Conservation (phyloP, 92 coral and sea anemone genomes). For the Actinostola sp. region DNA sequence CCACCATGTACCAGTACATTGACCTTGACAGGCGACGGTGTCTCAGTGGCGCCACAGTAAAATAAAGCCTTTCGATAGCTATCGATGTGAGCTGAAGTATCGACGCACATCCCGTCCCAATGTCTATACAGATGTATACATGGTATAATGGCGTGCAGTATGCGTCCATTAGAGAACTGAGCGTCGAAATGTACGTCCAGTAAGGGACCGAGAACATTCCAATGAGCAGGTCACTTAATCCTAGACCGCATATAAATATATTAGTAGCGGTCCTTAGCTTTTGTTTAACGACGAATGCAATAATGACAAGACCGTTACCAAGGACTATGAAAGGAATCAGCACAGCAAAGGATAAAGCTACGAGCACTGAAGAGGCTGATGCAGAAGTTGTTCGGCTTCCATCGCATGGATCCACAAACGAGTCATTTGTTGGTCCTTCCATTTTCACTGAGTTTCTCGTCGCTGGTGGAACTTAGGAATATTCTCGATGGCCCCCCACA, state of each 20-base stretch:
- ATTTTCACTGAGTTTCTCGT: neutral
- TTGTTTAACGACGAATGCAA: conserved; percentile 64
- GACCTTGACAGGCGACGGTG: conserved; percentile 70
- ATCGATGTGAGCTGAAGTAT: conserved; percentile 91
- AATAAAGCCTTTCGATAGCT: conserved; percentile 79
- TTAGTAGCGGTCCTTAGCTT: conserved; percentile 82
- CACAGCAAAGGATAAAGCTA: conserved; percentile 56
- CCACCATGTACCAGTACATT: conserved; percentile 62
- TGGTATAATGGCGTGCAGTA: conserved; percentile 46
- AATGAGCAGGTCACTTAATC: conserved; percentile 80
- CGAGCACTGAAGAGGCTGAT: conserved; percentile 47
- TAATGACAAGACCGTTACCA: conserved; percentile 84
- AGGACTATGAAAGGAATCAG: conserved; percentile 69
- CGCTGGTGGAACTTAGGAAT: too few relatives aligned
- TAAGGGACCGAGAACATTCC: conserved; percentile 81
- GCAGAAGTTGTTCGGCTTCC: neutral
- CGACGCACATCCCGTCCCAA: conserved; percentile 90
- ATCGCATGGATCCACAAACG: conserved; percentile 3
- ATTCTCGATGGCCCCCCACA: too few relatives aligned
- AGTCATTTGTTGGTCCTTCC: neutral
- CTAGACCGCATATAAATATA: conserved; percentile 82
- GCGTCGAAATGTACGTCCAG: conserved; percentile 75
- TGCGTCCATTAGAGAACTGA: conserved; percentile 45
- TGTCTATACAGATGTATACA: conserved; percentile 69
- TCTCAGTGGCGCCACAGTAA: conserved; percentile 69